phyloP scores from a whole-genome alignment of 2,888 invertebrate species.

The Microctonus aethiopoides region DNA sequence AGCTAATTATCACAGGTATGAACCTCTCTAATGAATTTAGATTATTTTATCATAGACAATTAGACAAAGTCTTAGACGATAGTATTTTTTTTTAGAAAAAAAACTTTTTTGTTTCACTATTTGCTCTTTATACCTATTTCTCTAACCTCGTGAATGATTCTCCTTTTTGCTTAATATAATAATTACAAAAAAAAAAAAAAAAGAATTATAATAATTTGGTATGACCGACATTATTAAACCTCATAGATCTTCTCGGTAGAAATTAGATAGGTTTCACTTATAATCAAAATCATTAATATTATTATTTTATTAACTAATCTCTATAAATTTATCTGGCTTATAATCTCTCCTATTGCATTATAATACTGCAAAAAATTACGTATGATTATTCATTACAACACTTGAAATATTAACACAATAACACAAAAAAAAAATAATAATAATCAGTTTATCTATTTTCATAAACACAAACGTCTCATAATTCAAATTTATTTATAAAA shows the following conservation, averaged over 20 bases:
- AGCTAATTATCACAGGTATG: conserved; percentile 18
- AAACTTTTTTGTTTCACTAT: conserved; percentile 32
- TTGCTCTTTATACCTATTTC: not conserved
- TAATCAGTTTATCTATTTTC: not conserved
- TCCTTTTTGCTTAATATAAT: not conserved
- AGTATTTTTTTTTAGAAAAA: conserved; percentile 38
- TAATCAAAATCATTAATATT: not conserved
- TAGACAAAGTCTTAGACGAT: conserved; percentile 49
- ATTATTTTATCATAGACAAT: conserved; percentile 17
- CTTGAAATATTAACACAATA: not conserved
- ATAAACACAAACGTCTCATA: not conserved
- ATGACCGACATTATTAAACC: not conserved
- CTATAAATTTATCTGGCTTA: conserved; percentile 2
- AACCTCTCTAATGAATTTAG: conserved; percentile 13
- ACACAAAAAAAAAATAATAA: not conserved
- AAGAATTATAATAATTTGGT: not conserved
- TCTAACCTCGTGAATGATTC: not conserved
- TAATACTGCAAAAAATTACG: not conserved
- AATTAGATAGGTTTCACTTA: not conserved
- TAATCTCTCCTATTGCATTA: conserved; percentile 23
- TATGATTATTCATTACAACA: not conserved
- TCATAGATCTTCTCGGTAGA: not conserved
- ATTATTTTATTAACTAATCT: not conserved
- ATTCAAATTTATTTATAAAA: not conserved
- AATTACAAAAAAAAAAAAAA: not conserved